Conservation (phyloP, 2,113 vertebrate genomes). For the Marcusenius ussheri region DNA sequence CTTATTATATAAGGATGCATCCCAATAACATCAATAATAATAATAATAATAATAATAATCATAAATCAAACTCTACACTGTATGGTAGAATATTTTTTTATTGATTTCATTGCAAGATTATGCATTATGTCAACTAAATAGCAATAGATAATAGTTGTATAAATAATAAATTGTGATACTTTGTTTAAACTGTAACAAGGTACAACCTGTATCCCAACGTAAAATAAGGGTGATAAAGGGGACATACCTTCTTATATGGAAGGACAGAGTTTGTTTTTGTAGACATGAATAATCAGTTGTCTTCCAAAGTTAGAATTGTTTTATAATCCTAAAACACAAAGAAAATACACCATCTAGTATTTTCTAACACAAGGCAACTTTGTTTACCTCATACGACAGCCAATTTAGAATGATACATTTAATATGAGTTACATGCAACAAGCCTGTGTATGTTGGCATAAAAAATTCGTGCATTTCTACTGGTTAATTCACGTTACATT, state of each 20-base stretch:
- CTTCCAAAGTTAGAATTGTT: not conserved
- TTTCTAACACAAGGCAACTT: not conserved
- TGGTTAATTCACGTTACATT: not conserved
- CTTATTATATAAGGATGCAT: not conserved
- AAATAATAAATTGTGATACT: not conserved
- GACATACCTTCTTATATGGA: constrained; percentile 50
- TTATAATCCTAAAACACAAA: not conserved
- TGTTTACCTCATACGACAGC: not conserved
- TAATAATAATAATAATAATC: not conserved
- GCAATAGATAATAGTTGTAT: not conserved
- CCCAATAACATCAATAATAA: not conserved
- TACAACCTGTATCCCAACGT: not conserved
- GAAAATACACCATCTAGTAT: not conserved
- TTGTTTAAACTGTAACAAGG: not conserved
- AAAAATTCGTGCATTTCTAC: not conserved
- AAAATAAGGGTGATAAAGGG: not conserved
- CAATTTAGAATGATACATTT: not conserved
- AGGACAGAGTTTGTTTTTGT: constrained; percentile 44
- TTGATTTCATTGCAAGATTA: not conserved
- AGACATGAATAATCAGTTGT: not conserved
- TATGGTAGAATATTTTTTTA: not conserved
- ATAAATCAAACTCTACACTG: not conserved
- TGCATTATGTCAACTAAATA: not conserved
- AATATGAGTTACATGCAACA: not conserved
- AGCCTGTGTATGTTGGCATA: not conserved